Percentiles rank a stretch among this genome's conserved stretches.
These are phyloP conservation scores for Gastrophysa polygoni DNA, from an alignment of 2,888 invertebrate species.

Conservation along the genomic window DNA sequence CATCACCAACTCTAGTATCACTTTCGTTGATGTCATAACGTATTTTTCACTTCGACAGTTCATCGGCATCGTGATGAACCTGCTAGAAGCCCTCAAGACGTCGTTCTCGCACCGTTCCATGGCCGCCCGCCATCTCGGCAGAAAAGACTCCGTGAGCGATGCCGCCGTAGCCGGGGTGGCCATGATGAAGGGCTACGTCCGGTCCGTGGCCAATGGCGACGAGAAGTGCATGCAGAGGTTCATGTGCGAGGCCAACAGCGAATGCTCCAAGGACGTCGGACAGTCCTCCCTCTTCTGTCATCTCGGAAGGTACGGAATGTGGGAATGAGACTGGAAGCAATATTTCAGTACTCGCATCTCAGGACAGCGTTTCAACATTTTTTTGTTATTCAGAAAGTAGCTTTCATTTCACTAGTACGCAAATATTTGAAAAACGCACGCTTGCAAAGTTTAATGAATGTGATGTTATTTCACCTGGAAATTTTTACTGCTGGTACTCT, in stretches of 20 bases:
- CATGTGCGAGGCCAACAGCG: slow-evolving; percentile 88
- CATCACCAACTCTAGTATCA: no score
- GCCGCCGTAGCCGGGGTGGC: slow-evolving; percentile 87
- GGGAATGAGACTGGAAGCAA: no score
- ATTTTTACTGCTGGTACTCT: no score
- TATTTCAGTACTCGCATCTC: no score
- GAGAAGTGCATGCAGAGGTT: slow-evolving; percentile 86
- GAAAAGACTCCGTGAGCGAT: slow-evolving; percentile 88
- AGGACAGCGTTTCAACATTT: no score
- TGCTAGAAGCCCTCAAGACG: slow-evolving; percentile 89
- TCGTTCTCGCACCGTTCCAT: slow-evolving; percentile 91
- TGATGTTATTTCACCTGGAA: no score
- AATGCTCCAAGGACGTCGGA: slow-evolving; percentile 82
- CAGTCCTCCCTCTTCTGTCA: slow-evolving; percentile 88
- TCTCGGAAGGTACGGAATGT: slow-evolving; percentile 85
- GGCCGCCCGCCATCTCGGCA: slow-evolving; percentile 82
- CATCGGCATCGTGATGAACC: slow-evolving; percentile 89
- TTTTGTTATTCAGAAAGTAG: no score
- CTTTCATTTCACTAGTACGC: no score
- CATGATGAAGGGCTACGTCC: slow-evolving; percentile 88
- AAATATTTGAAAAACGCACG: no score
- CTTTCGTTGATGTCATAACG: no score
- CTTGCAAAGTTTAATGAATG: no score
- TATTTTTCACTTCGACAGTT: slow-evolving; percentile 66
- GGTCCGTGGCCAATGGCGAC: slow-evolving; percentile 77